Evolutionary conservation across 2,888 invertebrate species (phyloP), one percentile per base, ranked within the genome.

Genomic region (Suillia variegata): DNA sequence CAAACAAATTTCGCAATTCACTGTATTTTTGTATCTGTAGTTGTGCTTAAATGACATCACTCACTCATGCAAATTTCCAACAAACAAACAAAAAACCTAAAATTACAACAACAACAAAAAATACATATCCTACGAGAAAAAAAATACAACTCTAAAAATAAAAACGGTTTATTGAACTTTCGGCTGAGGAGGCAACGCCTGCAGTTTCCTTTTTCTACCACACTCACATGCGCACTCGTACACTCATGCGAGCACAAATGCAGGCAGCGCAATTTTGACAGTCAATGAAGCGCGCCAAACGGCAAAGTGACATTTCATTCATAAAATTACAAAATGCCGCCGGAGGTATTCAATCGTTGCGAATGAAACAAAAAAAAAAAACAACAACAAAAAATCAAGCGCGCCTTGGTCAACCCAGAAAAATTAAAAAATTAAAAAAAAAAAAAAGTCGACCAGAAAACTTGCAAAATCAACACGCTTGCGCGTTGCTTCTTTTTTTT

Each of bases 121-220:
- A 5, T 8, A 31, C 31, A 31, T 8, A 12, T 5, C 31, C 5
- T 31, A 31, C 31, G 12, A 31, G 31, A 31, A 5, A 31, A 8
- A n/a, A n/a, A 5, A 31, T 31, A 31, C n/a, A n/a, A n/a, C n/a
- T 38, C 18, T 13, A 20, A 5, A 45, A 4, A 45, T 38, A 20
- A 17, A 45, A 45, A 45, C 63, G 65, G 71, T 74, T 74, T 68
- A 73, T 73, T 74, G 71, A 72, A 74, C 71, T 62, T 69, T 66
- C 66, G 69, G 67, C 72, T 71, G n/a, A n/a, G n/a, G n/a, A n/a
- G 70, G 45, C n/a, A 54, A 31, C 47, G 54, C 54, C 54, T 54
- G 45, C 47, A 45, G 22, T 47, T 20, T 38, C 33, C 8, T 52
- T 15, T 52, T 20, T 13, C 22, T 38, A n/a, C 24, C n/a, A 17